Base-by-base conservation (phyloP, 2,113 vertebrate genomes). In the Pogona vitticeps region DNA sequence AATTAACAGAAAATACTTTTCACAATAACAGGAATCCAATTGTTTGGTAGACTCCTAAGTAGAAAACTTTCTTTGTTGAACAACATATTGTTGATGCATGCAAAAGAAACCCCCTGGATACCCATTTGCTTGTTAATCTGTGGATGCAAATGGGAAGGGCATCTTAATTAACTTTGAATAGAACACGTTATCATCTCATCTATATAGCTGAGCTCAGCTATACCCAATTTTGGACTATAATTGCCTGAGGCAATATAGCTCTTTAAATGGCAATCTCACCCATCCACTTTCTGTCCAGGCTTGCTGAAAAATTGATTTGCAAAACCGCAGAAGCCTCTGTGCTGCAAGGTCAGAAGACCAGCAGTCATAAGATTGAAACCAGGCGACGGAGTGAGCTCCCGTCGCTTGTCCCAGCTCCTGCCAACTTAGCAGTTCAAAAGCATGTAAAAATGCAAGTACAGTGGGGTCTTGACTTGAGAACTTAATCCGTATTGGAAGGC, bases 251-350 rank as follows among this genome's bases (percentile, higher is more conserved):
- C 82, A 84, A 89, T 89, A 71, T 73, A 23, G 42, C 82, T 93
- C 88, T 70, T 89, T 91, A 93, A 92, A 90, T 82, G 89, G 61
- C 88, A 89, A 88, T 92, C 92, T 86, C 84, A 90, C 83, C 89
- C 88, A 86, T 68, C 40, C 68, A 1, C 83, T 86, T 84, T 92
- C 91, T n/a, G 80, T 88, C 90, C 92, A 91, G 82, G 88, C 90
- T 93, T 40, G 0, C n/a, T 1, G 90, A 79, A 91, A 93, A 95
- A 92, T 80, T 79, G 88, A 94, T 94, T 91, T 93, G 79, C 0
- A n/a, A n/a, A n/a, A n/a, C n/a, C n/a, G n/a, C n/a, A n/a, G n/a
- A n/a, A n/a, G n/a, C n/a, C n/a, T n/a, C n/a, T n/a, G n/a, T n/a
- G n/a, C n/a, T n/a, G n/a, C n/a, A n/a, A n/a, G n/a, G n/a, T n/a